Base-by-base conservation (phyloP, 2,797 vertebrate genomes). In the Hemibagrus guttatus region DNA sequence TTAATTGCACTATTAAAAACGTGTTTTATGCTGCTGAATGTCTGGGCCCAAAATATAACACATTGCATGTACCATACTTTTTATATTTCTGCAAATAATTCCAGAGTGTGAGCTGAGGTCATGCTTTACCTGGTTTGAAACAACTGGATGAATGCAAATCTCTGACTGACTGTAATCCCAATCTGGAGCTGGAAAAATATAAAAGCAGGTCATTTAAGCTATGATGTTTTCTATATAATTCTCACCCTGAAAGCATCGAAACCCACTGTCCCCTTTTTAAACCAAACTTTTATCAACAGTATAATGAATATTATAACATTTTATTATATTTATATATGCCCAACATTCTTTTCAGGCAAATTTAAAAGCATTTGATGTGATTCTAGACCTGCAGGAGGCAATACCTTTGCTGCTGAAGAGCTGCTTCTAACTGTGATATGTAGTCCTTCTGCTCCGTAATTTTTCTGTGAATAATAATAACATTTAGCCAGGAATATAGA, bases 341-440 rank as follows among this genome's bases (percentile, higher is more conserved):
- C 28, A 6, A 9, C 26, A 64, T 56, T 12, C 6, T 54, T 68
- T 78, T 59, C 64, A 58, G 42, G 31, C 28, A 23, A 26, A 35
- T 11, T 58, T 58, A 21, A 78, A 6, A 75, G 72, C 49, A 78
- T 12, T 64, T 69, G 23, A 31, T 23, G 17, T 11, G 17, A 46
- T 21, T 72, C 11, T 61, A 21, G 12, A 81, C 31, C 28, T 61
- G 19, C 13, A 46, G 2, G 14, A 5, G 42, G 19, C 13, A 28
- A 39, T 93, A 96, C 95, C 94, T 95, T 87, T 94, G 94, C 86
- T 92, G 92, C 78, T 94, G 93, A 84, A 95, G 91, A 66, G 91
- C 88, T 85, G 88, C 92, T 90, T 96, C 95, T 88, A 96, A 92
- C 84, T 94, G 93, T 26, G 91, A 46, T 76, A 96, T 95, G 91